Evolutionary conservation across 2,113 vertebrate species (phyloP).

Genomic region (Tenrec ecaudatus): DNA sequence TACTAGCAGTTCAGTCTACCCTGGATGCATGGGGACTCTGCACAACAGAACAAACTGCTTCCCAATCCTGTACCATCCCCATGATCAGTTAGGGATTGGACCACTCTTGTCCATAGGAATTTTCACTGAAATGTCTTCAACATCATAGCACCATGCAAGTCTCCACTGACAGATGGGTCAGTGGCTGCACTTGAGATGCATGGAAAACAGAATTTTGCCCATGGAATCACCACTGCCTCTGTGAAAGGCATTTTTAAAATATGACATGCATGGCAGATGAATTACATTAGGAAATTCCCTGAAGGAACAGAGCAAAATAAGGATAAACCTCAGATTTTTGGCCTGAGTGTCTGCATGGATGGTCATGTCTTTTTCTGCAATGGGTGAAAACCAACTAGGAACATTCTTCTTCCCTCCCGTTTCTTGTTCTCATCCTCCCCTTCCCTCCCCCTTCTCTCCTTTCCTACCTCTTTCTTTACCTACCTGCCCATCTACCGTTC

Average conservation of each 20-base stretch:
- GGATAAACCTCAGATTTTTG: background rate
- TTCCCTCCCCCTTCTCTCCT: too few species aligned
- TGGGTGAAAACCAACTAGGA: constrained; percentile 5
- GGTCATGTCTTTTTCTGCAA: constrained; percentile 29
- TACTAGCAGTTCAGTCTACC: background rate
- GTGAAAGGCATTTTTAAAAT: background rate
- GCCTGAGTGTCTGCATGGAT: background rate
- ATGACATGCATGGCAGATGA: background rate
- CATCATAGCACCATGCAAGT: background rate
- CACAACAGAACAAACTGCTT: background rate
- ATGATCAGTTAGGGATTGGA: background rate
- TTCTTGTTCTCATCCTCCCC: background rate
- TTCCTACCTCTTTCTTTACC: background rate
- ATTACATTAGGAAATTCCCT: background rate
- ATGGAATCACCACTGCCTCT: background rate
- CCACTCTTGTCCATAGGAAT: background rate
- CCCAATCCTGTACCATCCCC: background rate
- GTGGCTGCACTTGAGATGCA: background rate
- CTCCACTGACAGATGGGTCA: background rate
- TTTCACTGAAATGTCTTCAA: background rate
- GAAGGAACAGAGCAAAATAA: background rate
- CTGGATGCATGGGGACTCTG: background rate
- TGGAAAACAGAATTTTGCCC: background rate
- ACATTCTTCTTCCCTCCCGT: background rate
- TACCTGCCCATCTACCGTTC: too few species aligned